Conservation (phyloP, 1,140 invertebrate genomes). For the Tribolium castaneum region DNA sequence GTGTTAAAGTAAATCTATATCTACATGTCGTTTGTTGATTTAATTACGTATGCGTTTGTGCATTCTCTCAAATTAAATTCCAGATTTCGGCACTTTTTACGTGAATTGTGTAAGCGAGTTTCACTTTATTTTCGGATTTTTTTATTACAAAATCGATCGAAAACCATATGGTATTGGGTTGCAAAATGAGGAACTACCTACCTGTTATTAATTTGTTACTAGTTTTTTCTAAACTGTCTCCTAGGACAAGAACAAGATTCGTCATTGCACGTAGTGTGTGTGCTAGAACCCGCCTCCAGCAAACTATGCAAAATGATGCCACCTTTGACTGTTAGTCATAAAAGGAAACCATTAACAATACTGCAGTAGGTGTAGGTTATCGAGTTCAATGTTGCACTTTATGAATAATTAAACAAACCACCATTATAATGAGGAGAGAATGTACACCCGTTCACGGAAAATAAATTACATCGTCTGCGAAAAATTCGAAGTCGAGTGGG, state of each 20-base stretch:
- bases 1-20: not conserved
- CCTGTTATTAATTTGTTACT: not conserved
- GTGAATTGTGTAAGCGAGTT: not conserved
- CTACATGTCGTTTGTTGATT: not conserved
- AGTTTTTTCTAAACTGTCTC: not conserved
- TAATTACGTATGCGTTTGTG: not conserved
- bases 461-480: constrained; percentile 7
- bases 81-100: too few species aligned
- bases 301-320: not conserved
- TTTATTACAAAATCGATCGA: not conserved
- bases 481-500: constrained; percentile 7
- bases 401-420: constrained; percentile 27
- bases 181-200: not conserved
- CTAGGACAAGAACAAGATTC: not conserved
- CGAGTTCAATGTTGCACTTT: constrained; percentile 29
- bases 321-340: constrained; percentile 27
- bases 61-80: not conserved
- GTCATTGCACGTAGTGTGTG: constrained; percentile 8
- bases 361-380: constrained; percentile 33
- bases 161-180: not conserved
- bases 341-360: constrained; percentile 32
- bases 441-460: not conserved
- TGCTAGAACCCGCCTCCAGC: constrained; percentile 9
- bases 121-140: not conserved
- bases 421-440: constrained; percentile 10